A percentile compares a stretch with the other conserved stretches of the same genome.
Evolutionary conservation across 2,888 invertebrate genomes (phyloP).

Genomic region (Brachyptera risi): DNA sequence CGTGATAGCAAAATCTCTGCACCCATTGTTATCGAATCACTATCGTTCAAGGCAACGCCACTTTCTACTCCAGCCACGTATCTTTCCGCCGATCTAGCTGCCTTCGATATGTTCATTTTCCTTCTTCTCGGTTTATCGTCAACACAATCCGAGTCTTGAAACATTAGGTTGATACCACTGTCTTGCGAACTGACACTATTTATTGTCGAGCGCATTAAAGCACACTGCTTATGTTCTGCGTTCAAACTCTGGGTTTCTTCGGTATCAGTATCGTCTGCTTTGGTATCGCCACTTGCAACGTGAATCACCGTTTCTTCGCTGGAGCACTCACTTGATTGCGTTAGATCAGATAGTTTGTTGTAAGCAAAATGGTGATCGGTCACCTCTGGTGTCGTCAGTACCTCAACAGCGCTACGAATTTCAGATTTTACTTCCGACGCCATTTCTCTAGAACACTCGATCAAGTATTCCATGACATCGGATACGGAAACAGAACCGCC

Average conservation of each 20-base stretch:
- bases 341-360: neutral
- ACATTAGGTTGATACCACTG: slow-evolving; percentile 71
- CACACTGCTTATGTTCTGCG: slow-evolving; percentile 46
- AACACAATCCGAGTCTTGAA: slow-evolving; percentile 58
- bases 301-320: slow-evolving; percentile 47
- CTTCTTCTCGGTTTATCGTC: slow-evolving; percentile 19
- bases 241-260: slow-evolving; percentile 54
- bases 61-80: neutral
- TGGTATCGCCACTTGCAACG: slow-evolving; percentile 38
- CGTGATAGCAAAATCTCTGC: slow-evolving; percentile 42
- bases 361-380: neutral
- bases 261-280: slow-evolving; percentile 40
- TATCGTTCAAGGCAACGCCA: neutral
- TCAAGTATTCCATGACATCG: slow-evolving; percentile 71
- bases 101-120: slow-evolving; percentile 21
- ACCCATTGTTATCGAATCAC: no score
- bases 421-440: slow-evolving; percentile 75
- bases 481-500: slow-evolving; percentile 69
- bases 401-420: slow-evolving; percentile 69
- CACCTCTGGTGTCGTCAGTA: slow-evolving; percentile 57
- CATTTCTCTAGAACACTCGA: slow-evolving; percentile 74
- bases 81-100: slow-evolving; percentile 29
- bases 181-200: slow-evolving; percentile 61
- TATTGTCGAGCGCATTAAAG: slow-evolving; percentile 60
- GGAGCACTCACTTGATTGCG: slow-evolving; percentile 44